Conservation (phyloP, 2,888 invertebrate genomes). For the Ophion slaviceki region DNA sequence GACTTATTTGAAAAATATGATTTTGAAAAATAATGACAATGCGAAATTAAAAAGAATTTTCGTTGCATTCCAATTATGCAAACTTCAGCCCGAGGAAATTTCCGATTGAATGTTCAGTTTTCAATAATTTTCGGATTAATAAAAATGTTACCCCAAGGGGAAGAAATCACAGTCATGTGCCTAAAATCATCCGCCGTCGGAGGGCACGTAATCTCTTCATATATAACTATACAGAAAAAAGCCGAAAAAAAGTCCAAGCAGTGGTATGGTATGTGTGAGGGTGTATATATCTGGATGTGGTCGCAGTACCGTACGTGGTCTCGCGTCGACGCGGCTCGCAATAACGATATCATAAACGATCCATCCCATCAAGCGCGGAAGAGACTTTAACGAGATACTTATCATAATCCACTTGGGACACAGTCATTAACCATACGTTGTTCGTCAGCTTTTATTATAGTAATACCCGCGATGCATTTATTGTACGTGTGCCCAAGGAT, state of each 20-base stretch:
- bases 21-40: too few relatives aligned
- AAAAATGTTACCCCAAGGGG: too few relatives aligned
- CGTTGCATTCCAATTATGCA: too few relatives aligned
- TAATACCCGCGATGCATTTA: constrained; percentile 19
- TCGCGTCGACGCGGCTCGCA: constrained; percentile 3
- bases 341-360: constrained; percentile 62
- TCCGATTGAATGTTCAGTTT: too few relatives aligned
- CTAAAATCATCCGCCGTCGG: not conserved
- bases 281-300: not conserved
- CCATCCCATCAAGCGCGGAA: constrained; percentile 36
- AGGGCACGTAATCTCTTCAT: not conserved
- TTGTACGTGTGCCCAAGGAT: constrained; percentile 2
- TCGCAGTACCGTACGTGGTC: not conserved
- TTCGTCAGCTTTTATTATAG: constrained; percentile 52
- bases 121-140: too few relatives aligned
- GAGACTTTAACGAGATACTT: constrained; percentile 63
- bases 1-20: too few relatives aligned
- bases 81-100: too few relatives aligned
- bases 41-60: too few relatives aligned
- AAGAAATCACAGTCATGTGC: not conserved
- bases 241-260: not conserved
- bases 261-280: not conserved
- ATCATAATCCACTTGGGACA: constrained; percentile 63
- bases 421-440: constrained; percentile 57
- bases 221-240: not conserved